These are phyloP conservation scores for Xiphorhynchus erythropygius DNA, from an alignment of 2,797 vertebrate species.

Conservation along the genomic window DNA sequence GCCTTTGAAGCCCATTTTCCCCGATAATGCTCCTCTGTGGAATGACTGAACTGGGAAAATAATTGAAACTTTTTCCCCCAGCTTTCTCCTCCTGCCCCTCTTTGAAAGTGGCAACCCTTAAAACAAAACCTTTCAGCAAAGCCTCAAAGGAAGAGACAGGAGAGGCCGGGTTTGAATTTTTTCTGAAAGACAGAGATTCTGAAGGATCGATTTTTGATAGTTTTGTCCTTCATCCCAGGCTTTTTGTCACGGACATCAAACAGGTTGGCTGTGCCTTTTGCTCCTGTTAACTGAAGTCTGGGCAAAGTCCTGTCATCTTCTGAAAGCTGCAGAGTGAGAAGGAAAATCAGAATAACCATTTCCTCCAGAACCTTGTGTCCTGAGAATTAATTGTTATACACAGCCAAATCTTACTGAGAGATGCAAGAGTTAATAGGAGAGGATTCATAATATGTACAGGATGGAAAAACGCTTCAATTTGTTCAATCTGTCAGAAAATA, in stretches of 20 bases:
- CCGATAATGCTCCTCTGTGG: background rate
- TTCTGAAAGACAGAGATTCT: background rate
- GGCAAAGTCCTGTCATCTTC: background rate
- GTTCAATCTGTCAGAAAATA: background rate
- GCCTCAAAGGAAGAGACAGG: background rate
- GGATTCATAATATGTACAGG: background rate
- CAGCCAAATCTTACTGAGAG: accelerated
- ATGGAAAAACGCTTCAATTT: background rate
- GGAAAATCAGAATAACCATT: background rate
- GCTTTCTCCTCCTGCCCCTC: background rate
- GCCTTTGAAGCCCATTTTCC: background rate
- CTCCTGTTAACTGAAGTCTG: background rate
- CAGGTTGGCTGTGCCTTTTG: background rate
- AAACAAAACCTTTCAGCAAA: background rate
- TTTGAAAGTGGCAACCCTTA: background rate
- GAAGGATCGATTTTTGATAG: background rate
- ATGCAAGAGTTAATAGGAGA: background rate
- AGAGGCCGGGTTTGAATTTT: background rate
- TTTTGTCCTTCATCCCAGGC: background rate
- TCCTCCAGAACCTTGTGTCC: background rate
- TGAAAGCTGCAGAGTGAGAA: background rate
- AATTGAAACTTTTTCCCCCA: background rate
- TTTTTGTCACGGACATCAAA: background rate
- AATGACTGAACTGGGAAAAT: background rate
- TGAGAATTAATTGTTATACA: background rate